Conservation (phyloP, 1,140 invertebrate species). For the Condylostylus longicornis region DNA sequence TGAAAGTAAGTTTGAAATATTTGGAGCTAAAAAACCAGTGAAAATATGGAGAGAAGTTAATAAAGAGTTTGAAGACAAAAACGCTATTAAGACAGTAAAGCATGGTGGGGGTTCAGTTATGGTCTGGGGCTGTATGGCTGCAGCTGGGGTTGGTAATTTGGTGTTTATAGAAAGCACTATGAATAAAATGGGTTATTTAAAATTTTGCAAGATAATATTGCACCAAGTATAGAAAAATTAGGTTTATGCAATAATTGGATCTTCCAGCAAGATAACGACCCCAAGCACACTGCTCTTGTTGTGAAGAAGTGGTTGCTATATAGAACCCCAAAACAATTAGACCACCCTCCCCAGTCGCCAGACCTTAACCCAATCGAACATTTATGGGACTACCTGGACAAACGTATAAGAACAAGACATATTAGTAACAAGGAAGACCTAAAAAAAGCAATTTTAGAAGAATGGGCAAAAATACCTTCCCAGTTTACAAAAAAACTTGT, state of each 20-base stretch:
- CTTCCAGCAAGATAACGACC: constrained; percentile 9
- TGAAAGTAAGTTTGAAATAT: constrained; percentile 16
- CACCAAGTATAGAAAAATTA: constrained; percentile 10
- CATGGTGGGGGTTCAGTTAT: constrained; percentile 23
- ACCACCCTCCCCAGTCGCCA: constrained; percentile 17
- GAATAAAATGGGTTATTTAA: constrained; percentile 8
- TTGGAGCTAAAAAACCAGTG: constrained; percentile 8
- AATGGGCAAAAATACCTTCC: constrained; percentile 12
- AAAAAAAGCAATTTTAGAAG: constrained; percentile 8
- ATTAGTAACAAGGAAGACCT: not conserved
- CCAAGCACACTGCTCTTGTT: constrained; percentile 18
- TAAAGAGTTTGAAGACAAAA: constrained; percentile 10
- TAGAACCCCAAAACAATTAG: constrained; percentile 7
- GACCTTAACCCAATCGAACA: constrained; percentile 13
- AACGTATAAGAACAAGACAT: not conserved
- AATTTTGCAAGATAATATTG: constrained; percentile 13
- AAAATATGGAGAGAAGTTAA: constrained; percentile 11
- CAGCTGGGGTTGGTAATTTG: constrained; percentile 15
- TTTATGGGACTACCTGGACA: constrained; percentile 14
- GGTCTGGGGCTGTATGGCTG: constrained; percentile 25
- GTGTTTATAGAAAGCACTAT: constrained; percentile 13
- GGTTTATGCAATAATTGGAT: not conserved
- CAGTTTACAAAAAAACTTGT: constrained; percentile 11
- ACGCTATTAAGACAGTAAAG: constrained; percentile 24
- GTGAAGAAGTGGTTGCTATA: constrained; percentile 15